A percentile compares a stretch with the other conserved stretches of the same genome.
These are phyloP conservation scores for Hycleus cichorii DNA, from an alignment of 1,140 invertebrate genomes.

Conservation along the genomic window DNA sequence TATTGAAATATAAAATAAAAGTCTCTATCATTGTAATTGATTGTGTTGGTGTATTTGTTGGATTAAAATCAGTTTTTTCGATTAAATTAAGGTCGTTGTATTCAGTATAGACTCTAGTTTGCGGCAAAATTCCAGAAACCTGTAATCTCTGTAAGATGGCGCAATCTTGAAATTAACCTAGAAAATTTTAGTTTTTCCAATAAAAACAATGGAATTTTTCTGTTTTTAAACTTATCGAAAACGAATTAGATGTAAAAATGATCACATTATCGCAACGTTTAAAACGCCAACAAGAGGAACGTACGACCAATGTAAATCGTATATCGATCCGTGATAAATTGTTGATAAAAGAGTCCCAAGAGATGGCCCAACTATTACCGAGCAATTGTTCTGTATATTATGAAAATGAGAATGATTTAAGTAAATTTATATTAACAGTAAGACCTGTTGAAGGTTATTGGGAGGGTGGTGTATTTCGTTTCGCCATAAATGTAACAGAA, in stretches of 20 bases:
- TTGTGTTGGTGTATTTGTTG: too few species aligned
- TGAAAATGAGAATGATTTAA: slow-evolving; percentile 72
- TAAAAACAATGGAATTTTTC: too few species aligned
- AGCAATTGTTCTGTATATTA: slow-evolving; percentile 72
- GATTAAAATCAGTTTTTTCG: too few species aligned
- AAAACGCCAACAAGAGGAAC: slow-evolving; percentile 52
- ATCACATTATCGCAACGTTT: slow-evolving; percentile 74
- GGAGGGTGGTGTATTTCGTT: slow-evolving; percentile 78
- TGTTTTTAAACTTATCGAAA: too few species aligned
- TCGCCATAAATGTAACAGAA: slow-evolving; percentile 79
- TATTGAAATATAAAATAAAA: too few species aligned
- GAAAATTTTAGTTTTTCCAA: too few species aligned
- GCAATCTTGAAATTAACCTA: too few species aligned
- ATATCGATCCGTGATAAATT: slow-evolving; percentile 79
- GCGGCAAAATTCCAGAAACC: too few species aligned
- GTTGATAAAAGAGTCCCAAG: slow-evolving; percentile 82
- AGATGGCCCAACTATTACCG: slow-evolving; percentile 82
- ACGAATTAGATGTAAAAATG: slow-evolving; percentile 44
- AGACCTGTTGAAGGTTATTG: slow-evolving; percentile 85
- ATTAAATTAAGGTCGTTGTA: too few species aligned
- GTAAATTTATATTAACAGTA: slow-evolving; percentile 73
- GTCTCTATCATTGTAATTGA: too few species aligned
- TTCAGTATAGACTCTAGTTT: too few species aligned
- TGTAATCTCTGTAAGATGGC: too few species aligned
- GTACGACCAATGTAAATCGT: slow-evolving; percentile 47